Evolutionary conservation across 2,888 invertebrate species (phyloP), one percentile per base, ranked within the genome.

Genomic region (Lydus trimaculatus): DNA sequence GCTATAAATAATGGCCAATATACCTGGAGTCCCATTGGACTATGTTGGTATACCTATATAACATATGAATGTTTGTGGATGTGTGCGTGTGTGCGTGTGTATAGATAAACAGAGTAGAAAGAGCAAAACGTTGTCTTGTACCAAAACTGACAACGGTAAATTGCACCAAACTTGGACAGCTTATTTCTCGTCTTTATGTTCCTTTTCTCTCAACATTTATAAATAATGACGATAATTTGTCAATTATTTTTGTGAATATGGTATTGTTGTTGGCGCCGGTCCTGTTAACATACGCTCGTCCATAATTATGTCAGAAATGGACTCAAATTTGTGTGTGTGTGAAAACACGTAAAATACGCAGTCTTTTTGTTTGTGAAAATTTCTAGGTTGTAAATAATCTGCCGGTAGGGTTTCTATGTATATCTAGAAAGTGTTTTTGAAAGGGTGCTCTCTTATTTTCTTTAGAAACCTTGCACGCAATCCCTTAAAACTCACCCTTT

Each of bases 1-100:
- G 79, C 80, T 78, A 84, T 84, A 85, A 85, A 84, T 84, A 84
- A 84, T 82, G 81, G 80, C 81, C 79, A 77, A 79, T 79, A 80
- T 81, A 81, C 79, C 79, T 80, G 79, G 48, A 48, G 48, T 48
- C 48, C 48, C 52, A 56, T 67, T 65, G 75, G 72, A 70, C 73
- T 77, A n/a, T 17, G 36, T 33, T 33, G 3, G 1, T 33, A 33
- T 33, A 33, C 33, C 3, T 33, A 33, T 33, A 33, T 33, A n/a
- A n/a, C n/a, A n/a, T n/a, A n/a, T n/a, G n/a, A n/a, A n/a, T n/a
- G n/a, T n/a, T n/a, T n/a, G n/a, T n/a, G n/a, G n/a, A n/a, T 33
- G 28, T 31, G 8, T 7, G 9, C 1, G 13, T 43, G 43, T 48
- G 48, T 48, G 48, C 9, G 48, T 20, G 48, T 76, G 75, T 72